A percentile compares a stretch with the other conserved stretches of the same genome.
Conservation (phyloP, 2,797 vertebrate genomes). For the Enteromius fasciolatus region DNA sequence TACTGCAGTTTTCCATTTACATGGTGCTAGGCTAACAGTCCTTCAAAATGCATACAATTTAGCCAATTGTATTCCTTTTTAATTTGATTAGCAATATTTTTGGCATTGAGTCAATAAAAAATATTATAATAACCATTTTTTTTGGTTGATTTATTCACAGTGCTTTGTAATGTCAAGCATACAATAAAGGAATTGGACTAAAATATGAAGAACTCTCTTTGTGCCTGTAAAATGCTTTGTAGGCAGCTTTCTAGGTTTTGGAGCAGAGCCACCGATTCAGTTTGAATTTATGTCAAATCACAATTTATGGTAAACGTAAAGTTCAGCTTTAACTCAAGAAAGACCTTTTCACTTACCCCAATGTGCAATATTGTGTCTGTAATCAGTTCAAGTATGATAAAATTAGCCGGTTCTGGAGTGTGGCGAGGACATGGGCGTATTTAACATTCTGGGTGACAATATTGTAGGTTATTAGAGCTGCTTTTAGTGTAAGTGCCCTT, state of each 20-base stretch:
- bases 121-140: not conserved
- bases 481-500: conserved; percentile 37
- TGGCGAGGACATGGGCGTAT: not conserved
- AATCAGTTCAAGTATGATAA: conserved; percentile 6
- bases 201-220: not conserved
- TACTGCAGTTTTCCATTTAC: not conserved
- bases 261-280: not conserved
- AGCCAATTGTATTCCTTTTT: not conserved
- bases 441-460: conserved; percentile 3
- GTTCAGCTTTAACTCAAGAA: not conserved
- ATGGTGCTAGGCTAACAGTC: not conserved
- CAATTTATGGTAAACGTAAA: not conserved
- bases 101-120: not conserved
- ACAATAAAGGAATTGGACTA: not conserved
- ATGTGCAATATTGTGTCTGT: not conserved
- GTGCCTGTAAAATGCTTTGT: not conserved
- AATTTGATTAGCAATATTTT: not conserved
- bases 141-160: not conserved
- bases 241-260: not conserved
- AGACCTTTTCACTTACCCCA: not conserved
- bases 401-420: conserved; percentile 3
- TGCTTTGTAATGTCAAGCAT: not conserved
- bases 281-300: not conserved
- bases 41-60: not conserved
- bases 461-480: conserved; percentile 18